Evolutionary conservation across 2,888 invertebrate genomes (phyloP).

Genomic region (Trichogramma dendrolimi): DNA sequence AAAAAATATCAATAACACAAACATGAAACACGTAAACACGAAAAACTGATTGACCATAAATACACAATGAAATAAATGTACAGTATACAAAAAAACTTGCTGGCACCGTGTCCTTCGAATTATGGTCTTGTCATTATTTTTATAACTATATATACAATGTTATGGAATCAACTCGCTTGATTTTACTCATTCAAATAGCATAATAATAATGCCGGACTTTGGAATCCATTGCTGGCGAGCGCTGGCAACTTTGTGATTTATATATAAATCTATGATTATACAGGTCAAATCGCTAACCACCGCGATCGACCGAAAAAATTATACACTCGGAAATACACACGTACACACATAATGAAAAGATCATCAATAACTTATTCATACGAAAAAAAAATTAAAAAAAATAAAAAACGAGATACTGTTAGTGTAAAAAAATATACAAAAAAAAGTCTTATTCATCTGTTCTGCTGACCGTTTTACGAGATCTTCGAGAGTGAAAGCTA

Average conservation of each 20-base stretch:
- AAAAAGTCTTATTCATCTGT: slow-evolving; percentile 5
- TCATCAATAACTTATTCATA: background rate
- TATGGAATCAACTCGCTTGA: too few relatives aligned
- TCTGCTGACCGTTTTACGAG: slow-evolving; percentile 9
- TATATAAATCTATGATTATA: too few relatives aligned
- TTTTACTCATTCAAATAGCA: too few relatives aligned
- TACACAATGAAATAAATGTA: slow-evolving; percentile 5
- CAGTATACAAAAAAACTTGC: slow-evolving; percentile 5
- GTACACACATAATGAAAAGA: background rate
- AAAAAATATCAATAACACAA: slow-evolving; percentile 21
- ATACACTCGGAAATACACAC: background rate
- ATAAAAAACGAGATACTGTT: slow-evolving; percentile 4
- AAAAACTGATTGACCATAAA: background rate
- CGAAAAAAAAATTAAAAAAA: background rate
- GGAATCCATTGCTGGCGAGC: slow-evolving; percentile 21
- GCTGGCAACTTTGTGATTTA: background rate
- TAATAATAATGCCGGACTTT: slow-evolving; percentile 25
- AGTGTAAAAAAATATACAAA: background rate
- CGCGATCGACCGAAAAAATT: too few relatives aligned
- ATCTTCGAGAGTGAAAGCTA: slow-evolving; percentile 26
- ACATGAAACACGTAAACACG: slow-evolving; percentile 1
- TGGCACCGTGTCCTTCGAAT: slow-evolving; percentile 14
- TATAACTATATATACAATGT: too few relatives aligned
- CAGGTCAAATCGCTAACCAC: too few relatives aligned
- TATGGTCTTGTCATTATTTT: background rate